Evolutionary conservation across 2,888 invertebrate genomes (phyloP), one percentile per base, ranked within the genome.

Genomic region (Eupithecia subumbrata): DNA sequence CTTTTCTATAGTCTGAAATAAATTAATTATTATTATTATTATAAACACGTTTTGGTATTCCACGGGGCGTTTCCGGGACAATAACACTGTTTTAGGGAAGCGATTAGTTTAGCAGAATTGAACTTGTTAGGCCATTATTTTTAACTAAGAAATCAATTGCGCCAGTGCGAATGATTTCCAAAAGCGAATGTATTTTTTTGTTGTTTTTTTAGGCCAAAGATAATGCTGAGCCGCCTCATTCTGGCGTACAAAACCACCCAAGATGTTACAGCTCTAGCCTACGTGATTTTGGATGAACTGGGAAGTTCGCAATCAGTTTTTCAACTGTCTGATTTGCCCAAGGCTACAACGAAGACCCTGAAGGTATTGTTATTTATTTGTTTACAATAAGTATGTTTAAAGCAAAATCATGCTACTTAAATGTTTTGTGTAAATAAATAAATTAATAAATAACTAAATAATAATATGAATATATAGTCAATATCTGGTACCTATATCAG

Each of bases 131-230:
- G 0, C 12, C 3, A 14, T 43, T 43, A 43, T 43, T n/a, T 48
- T 18, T 16, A 16, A 48, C 16, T 48, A 48, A 18, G 18, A 48
- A 48, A 18, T 48, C 18, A 48, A 18, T 48, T 52, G 52, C n/a
- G 52, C n/a, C 52, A 52, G 52, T n/a, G 52, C 52, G 52, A 52
- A 18, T 52, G 8, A 52, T 18, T 45, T 45, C 48, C 18, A 52
- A 52, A 52, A 52, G n/a, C 52, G n/a, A 52, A n/a, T 52, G 52
- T n/a, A n/a, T n/a, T n/a, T 18, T 8, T 1, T 52, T 52, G 7
- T 52, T 18, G 37, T 40, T 78, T 14, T 89, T 88, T 5, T 86
- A 95, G 95, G 82, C 92, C 92, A 3, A 93, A 92, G 79, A 91
- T 84, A 70, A 88, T 91, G 85, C 77, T 94, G 67, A 89, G 92